Percentiles rank a stretch among this genome's conserved stretches.
phyloP scores from a whole-genome alignment of 2,113 vertebrate species.

The Egretta garzetta region DNA sequence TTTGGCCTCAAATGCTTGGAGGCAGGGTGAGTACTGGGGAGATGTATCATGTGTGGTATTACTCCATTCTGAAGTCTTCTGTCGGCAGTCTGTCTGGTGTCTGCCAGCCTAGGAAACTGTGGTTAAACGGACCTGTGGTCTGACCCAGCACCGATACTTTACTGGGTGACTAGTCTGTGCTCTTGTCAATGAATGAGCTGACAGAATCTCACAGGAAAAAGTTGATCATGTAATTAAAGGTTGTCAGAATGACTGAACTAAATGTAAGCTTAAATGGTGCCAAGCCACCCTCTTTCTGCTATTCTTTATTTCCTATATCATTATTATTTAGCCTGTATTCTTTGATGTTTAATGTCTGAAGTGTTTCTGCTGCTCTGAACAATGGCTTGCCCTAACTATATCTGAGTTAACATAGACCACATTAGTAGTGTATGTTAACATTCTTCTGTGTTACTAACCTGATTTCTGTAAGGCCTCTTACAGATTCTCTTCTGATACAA shows the following conservation, averaged over 20 bases:
- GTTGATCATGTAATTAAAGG: background rate
- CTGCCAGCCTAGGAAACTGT: background rate
- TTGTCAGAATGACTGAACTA: background rate
- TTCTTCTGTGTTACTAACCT: background rate
- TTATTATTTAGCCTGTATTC: background rate
- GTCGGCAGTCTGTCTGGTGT: background rate
- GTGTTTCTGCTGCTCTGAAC: background rate
- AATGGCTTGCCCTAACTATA: background rate
- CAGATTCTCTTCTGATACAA: background rate
- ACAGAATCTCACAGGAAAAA: background rate
- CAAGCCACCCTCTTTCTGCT: background rate
- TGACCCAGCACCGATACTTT: background rate
- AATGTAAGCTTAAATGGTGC: background rate
- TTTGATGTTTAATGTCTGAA: background rate
- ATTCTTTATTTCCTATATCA: background rate
- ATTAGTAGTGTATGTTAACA: rapidly evolving
- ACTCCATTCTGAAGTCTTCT: background rate
- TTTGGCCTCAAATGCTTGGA: background rate
- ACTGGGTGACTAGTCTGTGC: background rate
- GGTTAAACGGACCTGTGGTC: background rate
- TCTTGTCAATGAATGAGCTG: background rate
- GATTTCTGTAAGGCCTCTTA: background rate
- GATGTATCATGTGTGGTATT: background rate
- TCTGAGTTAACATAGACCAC: background rate
- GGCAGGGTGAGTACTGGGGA: background rate